Base-by-base conservation (phyloP, 1,140 invertebrate genomes). In the Penaeus japonicus region DNA sequence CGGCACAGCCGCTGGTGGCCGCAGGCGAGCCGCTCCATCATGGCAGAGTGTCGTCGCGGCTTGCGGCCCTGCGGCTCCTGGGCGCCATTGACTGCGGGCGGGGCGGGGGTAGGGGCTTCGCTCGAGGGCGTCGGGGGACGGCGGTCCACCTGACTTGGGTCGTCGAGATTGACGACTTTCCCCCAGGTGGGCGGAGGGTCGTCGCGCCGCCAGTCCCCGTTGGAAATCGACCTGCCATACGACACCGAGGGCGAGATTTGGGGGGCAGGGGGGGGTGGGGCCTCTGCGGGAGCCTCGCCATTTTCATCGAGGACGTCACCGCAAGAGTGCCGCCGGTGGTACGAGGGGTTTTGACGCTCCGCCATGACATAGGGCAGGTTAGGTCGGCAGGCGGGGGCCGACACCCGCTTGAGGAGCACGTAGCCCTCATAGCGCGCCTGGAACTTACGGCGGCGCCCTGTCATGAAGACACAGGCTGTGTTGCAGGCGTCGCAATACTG, bases 361-460 rank as follows among this genome's bases (percentile, higher is more conserved):
- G 80, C 73, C 73, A 83, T 78, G 54, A 90, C 84, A 35, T 90
- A 90, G n/a, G 89, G 89, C 12, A 90, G 86, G 75, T 79, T 70
- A 20, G 70, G 83, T 0, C 73, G 77, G 53, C 53, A 83, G 39
- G 55, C 54, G 57, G 84, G 65, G 15, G 79, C 62, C 32, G 78
- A 65, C 1, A 90, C 85, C 39, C 82, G 65, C 70, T 90, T 90
- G 35, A 90, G 79, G 32, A 90, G 80, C 5, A 90, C 84, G n/a
- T 87, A 90, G 39, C 90, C 90, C 77, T 90, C 90, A 73, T 90
- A 90, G 7, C 90, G 90, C 30, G 90, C 90, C 62, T 90, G 90
- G 53, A 90, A 88, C 88, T 90, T 90, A 59, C 90, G 88, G 24
- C 90, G 75, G 1, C 85, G 78, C 18, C 84, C 87, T 35, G 59